A percentile compares a stretch with the other conserved stretches of the same genome.
Conservation (phyloP, 1,140 invertebrate genomes). For the Macrobrachium rosenbergii region DNA sequence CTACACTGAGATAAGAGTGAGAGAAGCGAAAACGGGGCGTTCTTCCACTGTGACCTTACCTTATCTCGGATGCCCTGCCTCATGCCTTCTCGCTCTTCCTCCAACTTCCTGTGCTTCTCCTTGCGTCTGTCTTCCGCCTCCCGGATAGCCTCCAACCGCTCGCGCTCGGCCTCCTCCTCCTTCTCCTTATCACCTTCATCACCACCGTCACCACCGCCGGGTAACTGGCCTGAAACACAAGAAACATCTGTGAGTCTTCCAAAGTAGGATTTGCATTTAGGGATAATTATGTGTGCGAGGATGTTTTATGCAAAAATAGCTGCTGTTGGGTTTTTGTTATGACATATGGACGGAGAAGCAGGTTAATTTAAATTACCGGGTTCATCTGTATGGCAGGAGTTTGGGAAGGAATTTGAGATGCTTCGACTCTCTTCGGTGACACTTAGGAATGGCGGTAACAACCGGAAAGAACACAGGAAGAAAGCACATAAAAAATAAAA, state of each 20-base stretch:
- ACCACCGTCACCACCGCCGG: conserved; percentile 54
- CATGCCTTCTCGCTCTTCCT: conserved; percentile 98
- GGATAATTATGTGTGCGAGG: neutral
- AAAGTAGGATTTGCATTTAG: neutral
- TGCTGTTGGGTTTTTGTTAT: too few relatives aligned
- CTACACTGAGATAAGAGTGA: too few relatives aligned
- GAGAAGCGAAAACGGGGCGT: too few relatives aligned
- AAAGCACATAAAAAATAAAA: too few relatives aligned
- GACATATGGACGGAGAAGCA: too few relatives aligned
- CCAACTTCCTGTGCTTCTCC: conserved; percentile 98
- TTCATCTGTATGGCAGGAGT: too few relatives aligned
- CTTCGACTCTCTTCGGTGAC: too few relatives aligned
- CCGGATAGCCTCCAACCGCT: conserved; percentile 80
- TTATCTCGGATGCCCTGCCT: conserved; percentile 97
- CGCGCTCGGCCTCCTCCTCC: conserved; percentile 60
- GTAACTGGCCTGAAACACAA: conserved; percentile 48
- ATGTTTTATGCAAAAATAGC: too few relatives aligned
- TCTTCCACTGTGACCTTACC: conserved; percentile 75
- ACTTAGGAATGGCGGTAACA: too few relatives aligned
- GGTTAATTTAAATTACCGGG: too few relatives aligned
- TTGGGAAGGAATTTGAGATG: too few relatives aligned
- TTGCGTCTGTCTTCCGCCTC: conserved; percentile 95
- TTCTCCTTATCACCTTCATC: conserved; percentile 59
- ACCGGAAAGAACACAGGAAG: too few relatives aligned
- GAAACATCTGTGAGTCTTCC: neutral